A percentile compares a stretch with the other conserved stretches of the same genome.
These are phyloP conservation scores for Tipula unca DNA, from an alignment of 2,888 invertebrate genomes.

Conservation along the genomic window DNA sequence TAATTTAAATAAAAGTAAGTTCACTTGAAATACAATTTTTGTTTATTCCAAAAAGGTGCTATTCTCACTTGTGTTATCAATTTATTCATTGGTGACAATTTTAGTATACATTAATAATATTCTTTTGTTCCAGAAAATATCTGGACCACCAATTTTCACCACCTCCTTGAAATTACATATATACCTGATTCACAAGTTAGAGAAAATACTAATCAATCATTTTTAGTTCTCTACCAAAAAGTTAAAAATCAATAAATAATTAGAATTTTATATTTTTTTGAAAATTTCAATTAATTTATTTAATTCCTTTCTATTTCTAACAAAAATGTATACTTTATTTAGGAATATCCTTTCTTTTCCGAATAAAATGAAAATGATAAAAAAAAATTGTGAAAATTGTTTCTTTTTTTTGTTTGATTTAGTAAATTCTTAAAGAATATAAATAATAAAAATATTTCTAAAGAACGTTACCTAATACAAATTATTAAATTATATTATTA, in stretches of 20 bases:
- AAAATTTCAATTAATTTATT: neutral
- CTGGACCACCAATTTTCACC: neutral
- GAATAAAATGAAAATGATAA: neutral
- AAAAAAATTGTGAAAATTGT: neutral
- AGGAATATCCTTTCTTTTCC: neutral
- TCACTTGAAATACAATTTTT: neutral
- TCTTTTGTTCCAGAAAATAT: neutral
- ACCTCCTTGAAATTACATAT: neutral
- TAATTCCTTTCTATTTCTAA: neutral
- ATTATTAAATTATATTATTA: neutral
- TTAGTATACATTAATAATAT: neutral
- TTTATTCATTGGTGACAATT: neutral
- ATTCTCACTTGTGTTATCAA: neutral
- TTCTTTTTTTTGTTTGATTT: no score
- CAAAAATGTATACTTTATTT: neutral
- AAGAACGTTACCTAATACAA: neutral
- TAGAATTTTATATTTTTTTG: neutral
- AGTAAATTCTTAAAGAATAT: neutral
- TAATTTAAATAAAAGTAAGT: constrained; percentile 8
- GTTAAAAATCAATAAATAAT: neutral
- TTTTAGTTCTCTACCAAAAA: neutral
- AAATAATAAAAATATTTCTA: neutral
- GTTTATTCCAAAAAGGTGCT: neutral
- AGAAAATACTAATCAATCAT: neutral
- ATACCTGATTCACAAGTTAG: neutral